Percentiles rank a stretch among this genome's conserved stretches.
Evolutionary conservation across 2,113 vertebrate genomes (phyloP).

Genomic region (Glareola pratincola): DNA sequence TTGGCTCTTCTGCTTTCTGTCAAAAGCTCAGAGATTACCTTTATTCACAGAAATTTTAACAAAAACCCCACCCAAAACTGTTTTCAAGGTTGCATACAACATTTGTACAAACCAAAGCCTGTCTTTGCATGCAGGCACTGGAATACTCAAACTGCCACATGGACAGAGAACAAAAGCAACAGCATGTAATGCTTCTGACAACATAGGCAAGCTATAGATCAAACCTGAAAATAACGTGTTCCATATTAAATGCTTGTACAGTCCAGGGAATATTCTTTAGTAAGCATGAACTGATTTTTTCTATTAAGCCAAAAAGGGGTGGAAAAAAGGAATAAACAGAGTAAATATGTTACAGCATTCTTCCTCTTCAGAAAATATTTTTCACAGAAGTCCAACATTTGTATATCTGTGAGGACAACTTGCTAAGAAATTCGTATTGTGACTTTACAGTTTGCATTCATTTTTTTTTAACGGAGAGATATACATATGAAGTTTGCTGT

Average conservation of each 20-base stretch:
- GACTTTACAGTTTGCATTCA: background rate
- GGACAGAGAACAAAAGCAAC: background rate
- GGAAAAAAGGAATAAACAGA: background rate
- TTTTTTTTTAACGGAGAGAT: background rate
- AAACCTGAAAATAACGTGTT: background rate
- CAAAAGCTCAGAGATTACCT: background rate
- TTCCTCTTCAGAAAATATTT: background rate
- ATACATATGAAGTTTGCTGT: background rate
- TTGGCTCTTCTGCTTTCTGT: background rate
- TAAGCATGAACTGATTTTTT: background rate
- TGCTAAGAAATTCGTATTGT: background rate
- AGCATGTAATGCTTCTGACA: background rate
- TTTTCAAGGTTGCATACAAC: background rate
- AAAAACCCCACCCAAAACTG: accelerated
- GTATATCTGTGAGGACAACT: background rate
- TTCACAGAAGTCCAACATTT: background rate
- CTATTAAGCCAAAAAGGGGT: background rate
- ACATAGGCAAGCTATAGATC: background rate
- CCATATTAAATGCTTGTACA: background rate
- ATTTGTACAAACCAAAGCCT: background rate
- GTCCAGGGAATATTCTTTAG: background rate
- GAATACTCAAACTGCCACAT: background rate
- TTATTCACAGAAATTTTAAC: background rate
- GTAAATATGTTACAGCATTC: background rate
- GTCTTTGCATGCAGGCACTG: background rate